Percentiles rank a stretch among this genome's conserved stretches.
Evolutionary conservation across 2,888 invertebrate genomes (phyloP).

Genomic region (Parascotia fuliginaria): DNA sequence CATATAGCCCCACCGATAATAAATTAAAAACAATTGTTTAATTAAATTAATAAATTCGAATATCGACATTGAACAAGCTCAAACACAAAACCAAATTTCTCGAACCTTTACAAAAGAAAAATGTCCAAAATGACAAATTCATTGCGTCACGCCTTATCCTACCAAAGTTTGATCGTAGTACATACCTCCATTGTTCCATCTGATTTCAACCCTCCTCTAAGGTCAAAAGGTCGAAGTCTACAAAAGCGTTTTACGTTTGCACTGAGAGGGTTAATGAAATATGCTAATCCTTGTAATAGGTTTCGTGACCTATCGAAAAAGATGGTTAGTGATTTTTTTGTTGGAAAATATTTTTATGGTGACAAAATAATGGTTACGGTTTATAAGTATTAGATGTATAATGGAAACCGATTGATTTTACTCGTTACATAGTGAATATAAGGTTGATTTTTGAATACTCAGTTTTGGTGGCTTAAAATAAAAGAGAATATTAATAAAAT

Average conservation of each 20-base stretch:
- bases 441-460: too few species aligned
- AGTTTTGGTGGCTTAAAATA: too few species aligned
- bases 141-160: slow-evolving; percentile 22
- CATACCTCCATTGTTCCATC: slow-evolving; percentile 26
- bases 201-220: slow-evolving; percentile 22
- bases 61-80: background rate
- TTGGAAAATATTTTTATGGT: background rate
- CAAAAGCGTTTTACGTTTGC: slow-evolving; percentile 45
- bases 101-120: slow-evolving; percentile 7
- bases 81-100: background rate
- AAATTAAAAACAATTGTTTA: too few species aligned
- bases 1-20: too few species aligned
- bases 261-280: slow-evolving; percentile 53
- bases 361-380: background rate
- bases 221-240: slow-evolving; percentile 29
- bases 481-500: too few species aligned
- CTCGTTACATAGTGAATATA: too few species aligned
- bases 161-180: slow-evolving; percentile 39
- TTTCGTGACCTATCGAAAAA: slow-evolving; percentile 53
- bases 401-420: too few species aligned
- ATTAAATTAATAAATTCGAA: too few species aligned
- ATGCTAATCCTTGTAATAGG: slow-evolving; percentile 55
- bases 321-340: slow-evolving; percentile 6
- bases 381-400: too few species aligned
- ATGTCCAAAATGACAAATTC: slow-evolving; percentile 13